Percentiles rank a stretch among this genome's conserved stretches.
Conservation (phyloP, 2,888 invertebrate genomes). For the Cylindroiulus punctatus region DNA sequence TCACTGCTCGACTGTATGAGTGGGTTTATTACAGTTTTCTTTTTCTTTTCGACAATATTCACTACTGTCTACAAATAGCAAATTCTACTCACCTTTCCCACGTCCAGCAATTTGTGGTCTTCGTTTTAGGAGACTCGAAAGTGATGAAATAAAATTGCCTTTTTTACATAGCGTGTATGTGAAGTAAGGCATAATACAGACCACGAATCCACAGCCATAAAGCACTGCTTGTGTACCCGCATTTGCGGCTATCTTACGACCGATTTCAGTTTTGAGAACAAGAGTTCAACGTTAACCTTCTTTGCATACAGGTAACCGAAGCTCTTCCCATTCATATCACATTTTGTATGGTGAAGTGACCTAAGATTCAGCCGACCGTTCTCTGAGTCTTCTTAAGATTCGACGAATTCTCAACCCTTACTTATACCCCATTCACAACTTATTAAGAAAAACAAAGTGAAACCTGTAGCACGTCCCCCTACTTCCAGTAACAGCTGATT, state of each 20-base stretch:
- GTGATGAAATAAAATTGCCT: constrained; percentile 27
- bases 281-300: background rate
- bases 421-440: no score
- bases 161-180: background rate
- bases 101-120: constrained; percentile 5
- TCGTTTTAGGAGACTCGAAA: constrained; percentile 38
- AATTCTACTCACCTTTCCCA: constrained; percentile 34
- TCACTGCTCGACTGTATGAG: background rate
- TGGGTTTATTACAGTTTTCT: constrained; percentile 38
- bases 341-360: no score
- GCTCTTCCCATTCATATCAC: background rate
- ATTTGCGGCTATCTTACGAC: background rate
- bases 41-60: constrained; percentile 28
- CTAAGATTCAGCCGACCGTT: no score
- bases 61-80: constrained; percentile 42
- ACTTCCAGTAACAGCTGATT: background rate
- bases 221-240: background rate
- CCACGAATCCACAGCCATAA: constrained; percentile 7
- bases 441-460: no score
- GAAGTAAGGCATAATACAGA: constrained; percentile 29
- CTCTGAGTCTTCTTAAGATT: no score
- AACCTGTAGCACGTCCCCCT: no score
- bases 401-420: no score
- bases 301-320: background rate
- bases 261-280: background rate